phyloP scores from a whole-genome alignment of 1,140 invertebrate genomes.

The Cyclargus thomasi region DNA sequence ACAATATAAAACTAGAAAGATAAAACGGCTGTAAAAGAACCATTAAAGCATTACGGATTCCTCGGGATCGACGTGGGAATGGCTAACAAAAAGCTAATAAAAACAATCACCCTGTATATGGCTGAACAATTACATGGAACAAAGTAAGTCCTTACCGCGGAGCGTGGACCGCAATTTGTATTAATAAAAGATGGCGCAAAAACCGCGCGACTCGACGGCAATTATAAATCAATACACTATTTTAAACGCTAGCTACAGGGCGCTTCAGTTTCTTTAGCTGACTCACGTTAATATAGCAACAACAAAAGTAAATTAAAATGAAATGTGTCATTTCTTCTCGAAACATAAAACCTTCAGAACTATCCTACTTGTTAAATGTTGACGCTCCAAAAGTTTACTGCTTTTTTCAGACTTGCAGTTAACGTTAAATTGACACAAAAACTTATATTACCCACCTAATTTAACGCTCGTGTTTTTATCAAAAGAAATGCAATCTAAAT shows the following conservation, averaged over 20 bases:
- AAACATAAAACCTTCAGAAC: too few relatives aligned
- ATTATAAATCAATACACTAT: constrained; percentile 58
- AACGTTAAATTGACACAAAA: background rate
- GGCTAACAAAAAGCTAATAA: constrained; percentile 25
- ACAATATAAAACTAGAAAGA: background rate
- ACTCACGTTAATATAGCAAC: too few relatives aligned
- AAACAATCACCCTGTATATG: constrained; percentile 29
- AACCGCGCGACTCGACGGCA: constrained; percentile 41
- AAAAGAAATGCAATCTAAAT: constrained; percentile 1
- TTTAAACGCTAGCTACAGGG: constrained; percentile 41
- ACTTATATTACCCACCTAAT: background rate
- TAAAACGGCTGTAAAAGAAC: background rate
- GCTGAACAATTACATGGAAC: constrained; percentile 27
- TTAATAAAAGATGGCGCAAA: constrained; percentile 43
- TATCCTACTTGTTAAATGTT: too few relatives aligned
- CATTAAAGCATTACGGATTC: constrained; percentile 5
- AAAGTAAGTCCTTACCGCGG: constrained; percentile 27
- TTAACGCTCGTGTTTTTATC: background rate
- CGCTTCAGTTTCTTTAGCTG: constrained; percentile 15
- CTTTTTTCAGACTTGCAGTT: background rate
- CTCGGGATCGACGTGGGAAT: constrained; percentile 31
- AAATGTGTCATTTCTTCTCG: too few relatives aligned
- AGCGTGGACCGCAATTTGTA: constrained; percentile 36
- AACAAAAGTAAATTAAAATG: too few relatives aligned
- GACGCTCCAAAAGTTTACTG: background rate